Evolutionary conservation across 2,888 invertebrate genomes (phyloP), one percentile per base, ranked within the genome.

Genomic region (Synergus laeviventris): DNA sequence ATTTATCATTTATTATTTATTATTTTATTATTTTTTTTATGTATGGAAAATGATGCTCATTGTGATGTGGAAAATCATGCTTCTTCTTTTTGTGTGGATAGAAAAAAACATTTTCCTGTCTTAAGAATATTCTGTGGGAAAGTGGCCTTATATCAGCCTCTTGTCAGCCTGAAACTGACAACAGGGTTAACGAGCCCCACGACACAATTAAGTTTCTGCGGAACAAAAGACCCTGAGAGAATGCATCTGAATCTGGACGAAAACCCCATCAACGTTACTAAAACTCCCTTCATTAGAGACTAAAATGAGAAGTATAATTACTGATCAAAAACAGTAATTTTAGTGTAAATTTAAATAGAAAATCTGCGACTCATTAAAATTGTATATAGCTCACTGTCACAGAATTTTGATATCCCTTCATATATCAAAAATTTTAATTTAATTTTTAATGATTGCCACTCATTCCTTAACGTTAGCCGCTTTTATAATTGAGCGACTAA

Each of bases 171-270:
- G 78, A 83, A 79, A 82, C 82, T 79, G 79, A 84, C 82, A 80
- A 81, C 79, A 77, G 78, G 76, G 81, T 81, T 85, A 84, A 84
- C 79, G 82, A 84, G 85, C 79, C 62, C 70, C 59, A 82, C 76
- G 77, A 56, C 76, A 73, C 66, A 77, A 77, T 75, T 77, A 59
- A 66, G 12, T 59, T 54, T 60, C 12, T 60, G 31, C 1, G 45
- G 5, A 18, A 74, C 60, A 45, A 49, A 74, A 42, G 64, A 64
- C 39, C 42, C 62, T 64, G 7, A 64, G 38, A 39, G 18, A 14
- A 11, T 18, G 18, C 18, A 42, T 64, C 62, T 64, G 39, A 38
- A 21, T 18, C 21, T 42, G 39, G n/a, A 36, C 9, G 4, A 62
- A 62, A n/a, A 38, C 12, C 1, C 38, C 24, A 49, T 9, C 16